Base-by-base conservation (phyloP, 2,797 vertebrate genomes). In the Myotis myotis region DNA sequence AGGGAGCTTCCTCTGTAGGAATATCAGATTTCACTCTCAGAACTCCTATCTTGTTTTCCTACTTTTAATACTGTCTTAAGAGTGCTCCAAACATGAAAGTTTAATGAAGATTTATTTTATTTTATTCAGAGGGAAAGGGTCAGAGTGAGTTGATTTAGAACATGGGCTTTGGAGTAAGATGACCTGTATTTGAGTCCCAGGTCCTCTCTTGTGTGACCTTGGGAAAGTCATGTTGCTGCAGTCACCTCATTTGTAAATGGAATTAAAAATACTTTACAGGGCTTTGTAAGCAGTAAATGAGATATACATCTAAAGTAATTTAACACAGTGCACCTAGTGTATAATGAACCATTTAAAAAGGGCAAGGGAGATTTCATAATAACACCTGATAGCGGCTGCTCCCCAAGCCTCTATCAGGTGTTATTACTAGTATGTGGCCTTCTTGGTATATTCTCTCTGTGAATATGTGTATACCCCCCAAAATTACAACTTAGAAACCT, bases 1-100 rank as follows among this genome's bases (percentile, higher is more conserved):
- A 90, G 79, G 84, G 64, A 62, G 13, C 83, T 96, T 94, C 82
- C 71, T 96, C 66, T 33, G 7, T 86, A 51, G 25, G 68, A 78
- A 71, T 49, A 72, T 71, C 25, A 64, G 36, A 86, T 81, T 96
- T 94, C 78, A 66, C 36, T 57, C 68, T 94, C 44, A 38, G 68
- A 88, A 47, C 20, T 90, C 76, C 87, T 60, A 12, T 62, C 25
- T 1, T 60, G 11, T 36, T 85, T 89, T 90, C 79, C 87, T 47
- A 78, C n/a, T 79, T 86, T 83, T 28, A 60, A 55, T 81, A 55
- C 11, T 57, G 47, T 94, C n/a, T 76, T 81, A 44, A 47, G 84
- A 74, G 23, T 76, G 66, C 74, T 93, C 28, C 53, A 57, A 78
- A 74, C 53, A 38, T 19, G 1, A 83, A 70, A 51, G 8, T 20